Evolutionary conservation across 2,113 vertebrate species (phyloP).

Genomic region (Lepus timidus): DNA sequence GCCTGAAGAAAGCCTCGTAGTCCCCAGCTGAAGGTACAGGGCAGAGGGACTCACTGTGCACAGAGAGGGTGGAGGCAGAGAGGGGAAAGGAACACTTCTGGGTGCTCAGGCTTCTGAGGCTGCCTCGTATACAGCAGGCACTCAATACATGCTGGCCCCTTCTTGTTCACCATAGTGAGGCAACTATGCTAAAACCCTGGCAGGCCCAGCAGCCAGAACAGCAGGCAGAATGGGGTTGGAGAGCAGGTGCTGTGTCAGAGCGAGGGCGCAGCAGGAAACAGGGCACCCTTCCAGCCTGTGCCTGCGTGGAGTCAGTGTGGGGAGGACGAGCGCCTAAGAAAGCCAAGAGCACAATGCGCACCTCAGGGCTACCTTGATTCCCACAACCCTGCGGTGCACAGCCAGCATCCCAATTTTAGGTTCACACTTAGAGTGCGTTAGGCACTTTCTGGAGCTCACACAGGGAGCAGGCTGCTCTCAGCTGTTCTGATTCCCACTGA

Average conservation of each 20-base stretch:
- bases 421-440: neutral
- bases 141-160: neutral
- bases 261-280: fast-evolving
- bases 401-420: neutral
- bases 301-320: neutral
- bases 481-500: neutral
- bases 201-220: neutral
- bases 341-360: neutral
- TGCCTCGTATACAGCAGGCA: neutral
- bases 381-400: neutral
- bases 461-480: too few relatives aligned
- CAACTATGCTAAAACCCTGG: neutral
- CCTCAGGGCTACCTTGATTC: neutral
- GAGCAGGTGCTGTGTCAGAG: neutral
- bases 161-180: neutral
- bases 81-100: neutral
- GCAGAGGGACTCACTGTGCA: neutral
- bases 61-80: neutral
- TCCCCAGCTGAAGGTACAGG: neutral
- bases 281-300: neutral
- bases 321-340: neutral
- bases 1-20: neutral
- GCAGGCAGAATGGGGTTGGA: neutral
- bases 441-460: neutral
- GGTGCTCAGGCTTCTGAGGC: neutral